Conservation (phyloP, 2,888 invertebrate species). For the Drosophila putrida region DNA sequence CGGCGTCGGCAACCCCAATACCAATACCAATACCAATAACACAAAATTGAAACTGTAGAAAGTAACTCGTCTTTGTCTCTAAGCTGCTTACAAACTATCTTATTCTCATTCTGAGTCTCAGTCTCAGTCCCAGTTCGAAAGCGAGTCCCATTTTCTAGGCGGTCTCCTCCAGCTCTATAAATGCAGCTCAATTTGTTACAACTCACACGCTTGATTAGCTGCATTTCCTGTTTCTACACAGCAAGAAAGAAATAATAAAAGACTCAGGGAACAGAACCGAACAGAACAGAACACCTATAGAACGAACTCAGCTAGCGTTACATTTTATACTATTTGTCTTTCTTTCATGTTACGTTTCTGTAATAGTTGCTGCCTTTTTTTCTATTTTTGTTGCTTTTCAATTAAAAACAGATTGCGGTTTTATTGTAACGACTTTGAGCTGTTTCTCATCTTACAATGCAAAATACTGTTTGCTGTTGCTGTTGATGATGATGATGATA, state of each 20-base stretch:
- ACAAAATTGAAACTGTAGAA: neutral
- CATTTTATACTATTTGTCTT: constrained; percentile 7
- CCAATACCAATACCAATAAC: constrained; percentile 8
- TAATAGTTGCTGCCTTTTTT: neutral
- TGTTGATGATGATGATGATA: constrained; percentile 20
- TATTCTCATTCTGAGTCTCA: neutral
- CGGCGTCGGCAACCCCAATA: constrained; percentile 46
- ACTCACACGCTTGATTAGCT: constrained; percentile 75
- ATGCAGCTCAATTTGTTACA: constrained; percentile 62
- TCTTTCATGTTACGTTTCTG: neutral
- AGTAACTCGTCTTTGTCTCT: constrained; percentile 24
- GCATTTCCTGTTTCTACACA: constrained; percentile 70
- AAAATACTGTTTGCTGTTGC: no score
- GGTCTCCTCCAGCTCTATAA: constrained; percentile 13
- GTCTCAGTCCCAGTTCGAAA: constrained; percentile 3
- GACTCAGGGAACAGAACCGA: neutral
- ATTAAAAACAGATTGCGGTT: constrained; percentile 76
- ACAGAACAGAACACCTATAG: neutral
- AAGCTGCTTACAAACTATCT: constrained; percentile 47
- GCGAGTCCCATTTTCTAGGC: neutral
- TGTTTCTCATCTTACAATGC: constrained; percentile 71
- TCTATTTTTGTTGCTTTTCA: constrained; percentile 44
- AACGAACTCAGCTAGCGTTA: constrained; percentile 12
- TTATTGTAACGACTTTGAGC: constrained; percentile 71
- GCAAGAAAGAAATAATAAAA: neutral